phyloP scores from a whole-genome alignment of 2,888 invertebrate genomes.

The Acleris laterana region DNA sequence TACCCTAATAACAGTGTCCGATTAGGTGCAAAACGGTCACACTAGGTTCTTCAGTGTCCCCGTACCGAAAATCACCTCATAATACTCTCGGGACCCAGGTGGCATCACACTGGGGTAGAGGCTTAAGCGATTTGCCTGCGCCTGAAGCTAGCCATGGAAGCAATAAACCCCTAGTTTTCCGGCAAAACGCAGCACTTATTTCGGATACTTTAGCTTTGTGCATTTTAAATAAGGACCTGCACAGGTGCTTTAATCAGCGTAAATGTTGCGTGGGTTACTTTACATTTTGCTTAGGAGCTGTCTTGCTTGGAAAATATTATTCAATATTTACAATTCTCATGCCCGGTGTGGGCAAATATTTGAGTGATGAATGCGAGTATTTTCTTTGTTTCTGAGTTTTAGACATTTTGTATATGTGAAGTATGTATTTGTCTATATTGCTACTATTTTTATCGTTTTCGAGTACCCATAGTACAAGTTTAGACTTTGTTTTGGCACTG shows the following conservation, averaged over 20 bases:
- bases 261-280: not conserved
- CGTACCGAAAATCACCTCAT: constrained; percentile 60
- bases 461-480: no score
- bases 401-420: no score
- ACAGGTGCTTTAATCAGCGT: constrained; percentile 13
- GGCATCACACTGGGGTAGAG: constrained; percentile 60
- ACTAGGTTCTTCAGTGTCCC: constrained; percentile 29
- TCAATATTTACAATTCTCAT: no score
- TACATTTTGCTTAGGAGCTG: not conserved
- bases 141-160: constrained; percentile 56
- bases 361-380: no score
- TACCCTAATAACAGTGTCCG: constrained; percentile 2
- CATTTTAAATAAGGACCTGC: constrained; percentile 32
- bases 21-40: constrained; percentile 28
- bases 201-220: constrained; percentile 36
- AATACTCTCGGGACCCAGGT: constrained; percentile 65
- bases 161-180: constrained; percentile 65
- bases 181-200: constrained; percentile 39
- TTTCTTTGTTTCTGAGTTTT: no score
- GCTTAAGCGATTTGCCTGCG: constrained; percentile 71
- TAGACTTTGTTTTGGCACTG: no score
- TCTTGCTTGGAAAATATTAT: not conserved
- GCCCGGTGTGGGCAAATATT: no score
- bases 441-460: no score
- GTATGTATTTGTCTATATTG: no score